A percentile compares a stretch with the other conserved stretches of the same genome.
Conservation (phyloP, 2,113 vertebrate genomes). For the Pontoporia blainvillei region DNA sequence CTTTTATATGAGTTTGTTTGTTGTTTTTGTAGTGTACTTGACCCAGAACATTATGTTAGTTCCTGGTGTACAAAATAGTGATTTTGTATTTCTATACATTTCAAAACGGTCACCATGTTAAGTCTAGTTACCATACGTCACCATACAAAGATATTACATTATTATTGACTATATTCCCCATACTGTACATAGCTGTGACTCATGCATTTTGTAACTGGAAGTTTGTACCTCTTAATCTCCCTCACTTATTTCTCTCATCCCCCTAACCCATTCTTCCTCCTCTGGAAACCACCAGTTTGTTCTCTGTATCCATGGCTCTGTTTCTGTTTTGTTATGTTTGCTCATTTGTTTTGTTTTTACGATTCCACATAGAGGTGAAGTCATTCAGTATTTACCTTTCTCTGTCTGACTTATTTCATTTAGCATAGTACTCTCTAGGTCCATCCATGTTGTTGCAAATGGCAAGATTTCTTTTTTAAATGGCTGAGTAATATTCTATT, state of each 20-base stretch:
- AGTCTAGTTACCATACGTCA: not conserved
- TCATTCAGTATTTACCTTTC: not conserved
- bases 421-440: not conserved
- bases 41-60: not conserved
- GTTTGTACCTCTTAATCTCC: not conserved
- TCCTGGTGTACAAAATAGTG: not conserved
- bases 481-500: not conserved
- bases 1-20: not conserved
- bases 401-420: not conserved
- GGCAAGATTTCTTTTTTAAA: not conserved
- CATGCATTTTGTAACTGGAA: not conserved
- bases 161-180: not conserved
- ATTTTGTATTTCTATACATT: not conserved
- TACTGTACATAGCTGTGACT: not conserved
- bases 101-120: not conserved
- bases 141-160: not conserved
- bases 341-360: not conserved
- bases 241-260: not conserved
- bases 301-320: not conserved
- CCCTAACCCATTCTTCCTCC: accelerated
- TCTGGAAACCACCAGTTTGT: not conserved
- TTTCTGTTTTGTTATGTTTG: not conserved
- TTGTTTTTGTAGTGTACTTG: not conserved
- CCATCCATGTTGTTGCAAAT: not conserved
- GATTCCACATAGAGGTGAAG: not conserved